Evolutionary conservation across 2,113 vertebrate genomes (phyloP).

Genomic region (Anarhynchus alexandrinus): DNA sequence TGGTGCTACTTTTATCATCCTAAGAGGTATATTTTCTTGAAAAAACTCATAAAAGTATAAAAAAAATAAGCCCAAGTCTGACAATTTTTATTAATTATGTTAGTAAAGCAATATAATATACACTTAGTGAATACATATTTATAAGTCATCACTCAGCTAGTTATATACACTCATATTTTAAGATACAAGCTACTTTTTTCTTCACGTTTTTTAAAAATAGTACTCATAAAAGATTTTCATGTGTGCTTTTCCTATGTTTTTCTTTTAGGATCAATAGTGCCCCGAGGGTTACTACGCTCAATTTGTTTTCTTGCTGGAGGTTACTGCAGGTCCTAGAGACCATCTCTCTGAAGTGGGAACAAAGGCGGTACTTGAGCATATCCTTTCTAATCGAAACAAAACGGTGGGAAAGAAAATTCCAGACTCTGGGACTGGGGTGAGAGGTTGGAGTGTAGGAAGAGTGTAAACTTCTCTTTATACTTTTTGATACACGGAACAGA

Average conservation of each 20-base stretch:
- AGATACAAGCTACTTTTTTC: not conserved
- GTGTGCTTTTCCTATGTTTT: not conserved
- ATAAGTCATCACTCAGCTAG: not conserved
- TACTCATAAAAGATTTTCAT: not conserved
- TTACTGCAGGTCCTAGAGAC: conserved; percentile 9
- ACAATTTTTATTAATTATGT: not conserved
- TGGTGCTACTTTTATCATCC: not conserved
- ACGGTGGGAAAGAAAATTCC: conserved; percentile 42
- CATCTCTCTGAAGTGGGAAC: conserved; percentile 34
- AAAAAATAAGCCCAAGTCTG: not conserved
- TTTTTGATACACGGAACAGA: conserved; percentile 1
- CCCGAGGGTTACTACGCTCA: not conserved
- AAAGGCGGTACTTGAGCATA: conserved; percentile 25
- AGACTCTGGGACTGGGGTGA: conserved; percentile 2
- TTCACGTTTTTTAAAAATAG: not conserved
- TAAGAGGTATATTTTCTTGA: not conserved
- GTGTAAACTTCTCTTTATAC: conserved; percentile 9
- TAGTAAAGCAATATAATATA: not conserved
- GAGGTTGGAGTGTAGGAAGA: conserved; percentile 33
- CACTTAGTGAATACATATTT: not conserved
- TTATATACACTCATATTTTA: not conserved
- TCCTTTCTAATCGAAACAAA: conserved; percentile 39
- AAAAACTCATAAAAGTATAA: not conserved
- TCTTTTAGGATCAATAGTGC: not conserved
- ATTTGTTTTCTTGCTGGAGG: conserved; percentile 3